Conservation (phyloP, 1,140 invertebrate genomes). For the Drosophila orosa region DNA sequence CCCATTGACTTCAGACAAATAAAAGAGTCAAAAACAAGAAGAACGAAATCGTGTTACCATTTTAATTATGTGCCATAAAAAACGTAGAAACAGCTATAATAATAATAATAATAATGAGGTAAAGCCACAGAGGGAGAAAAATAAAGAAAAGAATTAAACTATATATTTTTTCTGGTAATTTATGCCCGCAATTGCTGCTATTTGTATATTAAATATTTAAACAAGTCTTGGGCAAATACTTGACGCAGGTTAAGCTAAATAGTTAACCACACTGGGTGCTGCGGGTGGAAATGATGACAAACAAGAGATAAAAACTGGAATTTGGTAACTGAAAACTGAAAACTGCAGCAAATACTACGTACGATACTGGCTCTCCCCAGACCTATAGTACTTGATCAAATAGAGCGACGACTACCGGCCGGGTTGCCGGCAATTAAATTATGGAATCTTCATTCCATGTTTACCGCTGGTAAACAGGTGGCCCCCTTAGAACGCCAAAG, state of each 20-base stretch:
- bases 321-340: slow-evolving; percentile 41
- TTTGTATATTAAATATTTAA: slow-evolving; percentile 73
- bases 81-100: slow-evolving; percentile 22
- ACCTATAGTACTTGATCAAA: slow-evolving; percentile 46
- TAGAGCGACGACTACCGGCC: slow-evolving; percentile 30
- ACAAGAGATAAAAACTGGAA: slow-evolving; percentile 53
- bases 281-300: slow-evolving; percentile 54
- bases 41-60: slow-evolving; percentile 54
- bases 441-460: slow-evolving; percentile 56
- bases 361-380: no score
- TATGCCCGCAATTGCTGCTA: slow-evolving; percentile 68
- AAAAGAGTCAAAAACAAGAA: slow-evolving; percentile 45
- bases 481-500: slow-evolving; percentile 18
- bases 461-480: slow-evolving; percentile 55
- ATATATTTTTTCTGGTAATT: slow-evolving; percentile 54
- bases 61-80: slow-evolving; percentile 74
- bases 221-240: slow-evolving; percentile 69
- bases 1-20: slow-evolving; percentile 42
- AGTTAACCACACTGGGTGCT: slow-evolving; percentile 30
- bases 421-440: slow-evolving; percentile 40
- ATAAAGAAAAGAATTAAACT: slow-evolving; percentile 31
- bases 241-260: slow-evolving; percentile 61
- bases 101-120: slow-evolving; percentile 14
- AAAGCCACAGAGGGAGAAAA: slow-evolving; percentile 3
- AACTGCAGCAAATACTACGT: slow-evolving; percentile 66